Percentiles rank a stretch among this genome's conserved stretches.
Conservation (phyloP, 2,888 invertebrate genomes). For the Xestia rhomboidea region DNA sequence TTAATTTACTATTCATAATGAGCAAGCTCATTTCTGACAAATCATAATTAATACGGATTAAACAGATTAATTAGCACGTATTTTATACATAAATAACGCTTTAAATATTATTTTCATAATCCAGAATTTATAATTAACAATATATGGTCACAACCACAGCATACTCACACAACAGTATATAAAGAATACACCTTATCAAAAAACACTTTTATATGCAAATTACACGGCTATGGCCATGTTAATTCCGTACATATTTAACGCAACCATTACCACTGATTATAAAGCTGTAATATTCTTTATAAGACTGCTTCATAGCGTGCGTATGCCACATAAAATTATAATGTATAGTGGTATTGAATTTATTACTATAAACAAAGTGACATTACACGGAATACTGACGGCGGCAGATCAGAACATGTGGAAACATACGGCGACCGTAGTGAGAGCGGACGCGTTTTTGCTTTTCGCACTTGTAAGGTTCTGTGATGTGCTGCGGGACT, state of each 20-base stretch:
- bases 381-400: conserved; percentile 40
- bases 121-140: not conserved
- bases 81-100: not conserved
- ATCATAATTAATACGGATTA: conserved; percentile 10
- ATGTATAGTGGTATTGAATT: conserved; percentile 64
- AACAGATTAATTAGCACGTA: not conserved
- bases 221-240: conserved; percentile 52
- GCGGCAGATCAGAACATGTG: conserved; percentile 42
- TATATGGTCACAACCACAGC: not conserved
- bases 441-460: conserved; percentile 33
- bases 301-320: conserved; percentile 61
- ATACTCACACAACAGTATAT: not conserved
- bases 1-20: not conserved
- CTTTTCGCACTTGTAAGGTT: conserved; percentile 30
- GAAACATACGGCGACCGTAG: conserved; percentile 50
- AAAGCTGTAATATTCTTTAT: conserved; percentile 65
- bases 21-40: not conserved
- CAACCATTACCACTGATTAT: conserved; percentile 66
- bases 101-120: conserved; percentile 9
- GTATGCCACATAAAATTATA: conserved; percentile 58
- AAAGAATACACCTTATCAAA: conserved; percentile 48
- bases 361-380: conserved; percentile 61
- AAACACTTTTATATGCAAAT: conserved; percentile 62
- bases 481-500: too few species aligned
- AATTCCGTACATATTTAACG: conserved; percentile 65